Evolutionary conservation across 2,113 vertebrate species (phyloP), one percentile per base, ranked within the genome.

Genomic region (Pelvicachromis taeniatus): DNA sequence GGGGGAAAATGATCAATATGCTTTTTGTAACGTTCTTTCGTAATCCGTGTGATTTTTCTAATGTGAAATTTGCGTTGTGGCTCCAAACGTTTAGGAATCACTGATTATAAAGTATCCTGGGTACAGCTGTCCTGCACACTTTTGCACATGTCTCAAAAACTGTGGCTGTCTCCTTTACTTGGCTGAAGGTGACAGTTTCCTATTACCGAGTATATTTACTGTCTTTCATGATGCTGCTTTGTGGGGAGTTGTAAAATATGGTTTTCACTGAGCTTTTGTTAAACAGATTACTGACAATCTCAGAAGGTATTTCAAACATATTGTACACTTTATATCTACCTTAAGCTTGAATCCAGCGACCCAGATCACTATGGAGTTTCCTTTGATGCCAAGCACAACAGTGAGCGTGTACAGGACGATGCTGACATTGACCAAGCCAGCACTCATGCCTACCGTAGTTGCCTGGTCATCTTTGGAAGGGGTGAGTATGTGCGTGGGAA

Each of bases 291-390:
- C 65, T 70, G 40, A 48, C 5, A 0, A 45, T 26, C 40, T 45
- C 40, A 48, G 40, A 45, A 29, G 50, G 42, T 12, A 48, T 45
- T 9, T 53, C 21, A 54, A 81, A 42, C 1, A 3, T 35, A 8
- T 1, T 23, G 4, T 73, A 11, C 40, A 29, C 4, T 73, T 48
- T 3, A 19, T 95, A 45, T 78, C 3, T 53, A 95, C 95, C 92
- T 94, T 94, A 54, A 95, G 78, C 45, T 91, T 95, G 87, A 93
- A 95, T 7, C 94, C 95, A 0, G 95, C 94, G 83, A 97, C 89
- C 95, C 95, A 97, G 87, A 97, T 95, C 38, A 96, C 96, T 4
- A 93, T 2, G 2, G 93, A 84, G 77, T 97, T 97, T 45, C 95
- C 95, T 0, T 87, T 87, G 53, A 92, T 90, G 45, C 96, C 96